A percentile compares a stretch with the other conserved stretches of the same genome.
phyloP scores from a whole-genome alignment of 2,797 vertebrate genomes.

The Sebastes hubbsi region DNA sequence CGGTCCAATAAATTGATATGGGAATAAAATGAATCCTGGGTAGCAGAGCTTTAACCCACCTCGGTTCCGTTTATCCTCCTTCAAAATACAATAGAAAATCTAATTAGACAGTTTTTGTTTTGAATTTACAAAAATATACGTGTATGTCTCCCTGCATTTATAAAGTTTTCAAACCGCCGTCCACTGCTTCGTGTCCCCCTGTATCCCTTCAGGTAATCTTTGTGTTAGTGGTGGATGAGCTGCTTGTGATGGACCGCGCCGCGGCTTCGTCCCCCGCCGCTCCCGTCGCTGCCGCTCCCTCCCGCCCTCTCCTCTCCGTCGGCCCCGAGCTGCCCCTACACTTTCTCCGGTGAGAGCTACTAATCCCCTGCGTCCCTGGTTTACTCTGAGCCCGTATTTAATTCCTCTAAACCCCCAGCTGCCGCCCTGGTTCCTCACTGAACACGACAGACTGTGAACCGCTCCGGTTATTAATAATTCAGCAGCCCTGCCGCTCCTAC shows the following conservation, averaged over 20 bases:
- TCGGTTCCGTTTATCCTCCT: background rate
- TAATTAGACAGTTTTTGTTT: too few species aligned
- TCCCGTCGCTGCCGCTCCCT: constrained; percentile 37
- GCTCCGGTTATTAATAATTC: constrained; percentile 88
- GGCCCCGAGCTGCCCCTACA: constrained; percentile 73
- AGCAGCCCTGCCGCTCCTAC: constrained; percentile 61
- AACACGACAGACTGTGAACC: constrained; percentile 84
- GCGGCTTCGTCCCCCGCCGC: constrained; percentile 29
- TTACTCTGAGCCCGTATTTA: constrained; percentile 87
- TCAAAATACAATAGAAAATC: background rate
- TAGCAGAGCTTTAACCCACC: too few species aligned
- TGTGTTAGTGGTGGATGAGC: background rate
- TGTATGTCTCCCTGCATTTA: background rate
- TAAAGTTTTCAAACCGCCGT: background rate
- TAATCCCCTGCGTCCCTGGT: constrained; percentile 86
- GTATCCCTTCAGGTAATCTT: constrained; percentile 10
- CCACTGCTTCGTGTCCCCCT: background rate
- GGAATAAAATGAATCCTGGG: background rate
- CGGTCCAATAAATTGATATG: background rate
- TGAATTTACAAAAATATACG: background rate
- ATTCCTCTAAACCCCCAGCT: constrained; percentile 88
- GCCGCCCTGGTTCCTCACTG: constrained; percentile 84
- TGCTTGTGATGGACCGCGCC: constrained; percentile 14
- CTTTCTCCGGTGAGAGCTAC: constrained; percentile 79
- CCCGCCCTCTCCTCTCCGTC: constrained; percentile 56